Conservation (phyloP, 2,888 invertebrate genomes). For the Resseliella maxima region DNA sequence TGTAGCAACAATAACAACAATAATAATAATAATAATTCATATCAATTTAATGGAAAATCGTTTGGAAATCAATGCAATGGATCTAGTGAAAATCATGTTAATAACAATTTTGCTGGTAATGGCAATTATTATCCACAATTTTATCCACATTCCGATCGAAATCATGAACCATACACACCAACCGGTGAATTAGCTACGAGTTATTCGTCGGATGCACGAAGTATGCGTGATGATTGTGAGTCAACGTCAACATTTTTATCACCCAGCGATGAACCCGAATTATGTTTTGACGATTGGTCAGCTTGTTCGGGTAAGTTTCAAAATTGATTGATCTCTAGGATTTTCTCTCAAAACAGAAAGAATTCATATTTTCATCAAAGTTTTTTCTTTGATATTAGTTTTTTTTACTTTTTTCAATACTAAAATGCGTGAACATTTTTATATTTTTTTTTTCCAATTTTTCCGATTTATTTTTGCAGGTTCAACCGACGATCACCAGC, state of each 20-base stretch:
- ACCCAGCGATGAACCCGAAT: constrained; percentile 71
- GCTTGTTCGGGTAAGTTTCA: constrained; percentile 69
- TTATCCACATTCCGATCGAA: constrained; percentile 56
- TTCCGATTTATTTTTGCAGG: background rate
- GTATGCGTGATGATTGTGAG: constrained; percentile 67
- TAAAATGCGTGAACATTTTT: background rate
- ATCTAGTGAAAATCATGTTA: constrained; percentile 21
- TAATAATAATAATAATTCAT: no score
- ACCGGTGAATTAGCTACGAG: constrained; percentile 66
- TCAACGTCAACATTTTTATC: constrained; percentile 69
- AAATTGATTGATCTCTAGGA: background rate
- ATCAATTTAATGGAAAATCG: constrained; percentile 56
- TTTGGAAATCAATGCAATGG: background rate
- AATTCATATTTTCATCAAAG: no score
- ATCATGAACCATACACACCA: constrained; percentile 61
- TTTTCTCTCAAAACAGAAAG: no score
- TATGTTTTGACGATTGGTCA: constrained; percentile 73
- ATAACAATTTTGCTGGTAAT: constrained; percentile 33
- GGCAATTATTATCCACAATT: constrained; percentile 58
- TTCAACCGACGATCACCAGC: constrained; percentile 13
- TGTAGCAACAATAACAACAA: constrained; percentile 57
- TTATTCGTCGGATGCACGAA: constrained; percentile 67
- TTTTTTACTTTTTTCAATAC: background rate
- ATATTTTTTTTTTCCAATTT: no score
- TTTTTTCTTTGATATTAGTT: no score